Evolutionary conservation across 2,113 vertebrate species (phyloP), one percentile per base, ranked within the genome.

Genomic region (Chionodraco myersi): DNA sequence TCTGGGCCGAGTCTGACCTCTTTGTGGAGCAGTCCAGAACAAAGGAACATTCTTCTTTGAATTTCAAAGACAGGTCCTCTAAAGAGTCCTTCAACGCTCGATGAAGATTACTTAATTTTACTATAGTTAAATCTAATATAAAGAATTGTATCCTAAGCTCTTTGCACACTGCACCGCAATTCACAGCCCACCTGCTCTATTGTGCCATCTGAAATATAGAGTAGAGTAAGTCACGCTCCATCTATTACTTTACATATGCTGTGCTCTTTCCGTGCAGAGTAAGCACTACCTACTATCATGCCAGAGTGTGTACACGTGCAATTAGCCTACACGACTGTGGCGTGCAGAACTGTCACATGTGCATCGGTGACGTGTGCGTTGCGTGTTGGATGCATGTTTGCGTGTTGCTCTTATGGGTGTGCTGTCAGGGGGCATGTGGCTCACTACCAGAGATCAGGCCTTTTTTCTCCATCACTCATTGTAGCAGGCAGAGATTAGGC

Each of bases 341-440:
- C 77, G 59, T 86, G 86, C 89, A 53, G 70, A 72, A 79, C 23
- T 54, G 66, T 89, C 83, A 86, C 84, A 87, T 85, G 89, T 64
- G 74, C 82, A 59, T n/a, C 15, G 68, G 66, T 76, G 85, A 88
- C 36, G 84, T 74, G 72, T 78, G 60, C 10, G 60, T 86, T 85
- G 90, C 84, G 83, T 89, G 91, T 90, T 51, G 58, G 44, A 89
- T 57, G 72, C 87, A 83, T 90, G 89, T 91, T 92, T 90, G 89
- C 83, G 65, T 93, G 91, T 89, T 86, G 73, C 81, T 90, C 72
- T 80, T 82, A 49, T 78, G 80, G 84, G 72, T 62, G 74, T 84
- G 83, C 89, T 84, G 90, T 90, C 88, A 79, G 87, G 67, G 81
- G 85, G 79, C 86, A 89, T 92, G 92, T 85, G 84, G 77, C 87